Conservation (phyloP, 2,113 vertebrate species). For the Falco punctatus region DNA sequence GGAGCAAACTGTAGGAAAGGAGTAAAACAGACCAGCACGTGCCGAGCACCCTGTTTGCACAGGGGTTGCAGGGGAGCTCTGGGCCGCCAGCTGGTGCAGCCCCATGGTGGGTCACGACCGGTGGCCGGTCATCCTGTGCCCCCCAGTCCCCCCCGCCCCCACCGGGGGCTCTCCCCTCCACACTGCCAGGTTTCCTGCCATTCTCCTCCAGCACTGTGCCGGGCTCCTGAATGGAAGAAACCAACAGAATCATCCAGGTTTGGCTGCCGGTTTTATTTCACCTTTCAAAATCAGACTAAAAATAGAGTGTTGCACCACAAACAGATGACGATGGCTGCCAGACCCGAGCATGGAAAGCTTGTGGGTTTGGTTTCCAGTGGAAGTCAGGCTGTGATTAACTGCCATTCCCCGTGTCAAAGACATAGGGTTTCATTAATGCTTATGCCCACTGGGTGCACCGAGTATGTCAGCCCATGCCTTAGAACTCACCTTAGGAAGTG, state of each 20-base stretch:
- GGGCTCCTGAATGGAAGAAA: neutral
- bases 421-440: neutral
- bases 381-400: neutral
- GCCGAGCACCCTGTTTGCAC: neutral
- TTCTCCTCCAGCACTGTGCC: constrained; percentile 37
- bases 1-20: neutral
- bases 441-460: accelerated
- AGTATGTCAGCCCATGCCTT: accelerated
- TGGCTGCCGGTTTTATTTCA: neutral
- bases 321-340: neutral
- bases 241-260: neutral
- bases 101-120: constrained; percentile 4
- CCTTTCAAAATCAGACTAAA: constrained; percentile 15
- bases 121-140: neutral
- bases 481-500: no score
- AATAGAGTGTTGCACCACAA: constrained; percentile 53
- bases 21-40: neutral
- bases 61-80: neutral
- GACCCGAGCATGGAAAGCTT: neutral
- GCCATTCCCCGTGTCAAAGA: neutral
- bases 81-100: neutral
- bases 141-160: constrained; percentile 50
- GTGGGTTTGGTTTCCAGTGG: neutral
- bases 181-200: constrained; percentile 65
- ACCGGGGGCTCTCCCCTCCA: neutral